Percentiles rank a stretch among this genome's conserved stretches.
Evolutionary conservation across 37 sponge, comb jelly and placozoan genomes (phyloP).

Genomic region (Crambe crambe): DNA sequence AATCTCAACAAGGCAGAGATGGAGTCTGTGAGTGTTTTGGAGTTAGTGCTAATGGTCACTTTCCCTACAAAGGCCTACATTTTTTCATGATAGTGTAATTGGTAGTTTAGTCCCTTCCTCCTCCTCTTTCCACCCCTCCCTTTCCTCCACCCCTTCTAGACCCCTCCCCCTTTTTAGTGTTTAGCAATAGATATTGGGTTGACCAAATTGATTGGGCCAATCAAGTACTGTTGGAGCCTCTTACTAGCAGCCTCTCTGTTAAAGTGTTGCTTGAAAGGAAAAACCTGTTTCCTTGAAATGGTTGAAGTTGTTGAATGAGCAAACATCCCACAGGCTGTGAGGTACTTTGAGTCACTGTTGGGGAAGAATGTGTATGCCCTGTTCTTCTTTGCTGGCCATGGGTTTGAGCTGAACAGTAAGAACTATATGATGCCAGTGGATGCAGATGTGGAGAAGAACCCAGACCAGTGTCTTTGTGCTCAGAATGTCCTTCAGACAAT

Average conservation of each 20-base stretch:
- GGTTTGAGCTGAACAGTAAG: constrained; percentile 85
- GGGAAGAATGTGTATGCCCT: constrained; percentile 91
- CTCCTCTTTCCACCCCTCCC: not conserved
- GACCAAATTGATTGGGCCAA: too few relatives aligned
- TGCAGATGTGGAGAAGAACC: constrained; percentile 76
- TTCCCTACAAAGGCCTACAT: not conserved
- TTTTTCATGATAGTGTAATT: too few relatives aligned
- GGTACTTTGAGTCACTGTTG: constrained; percentile 77
- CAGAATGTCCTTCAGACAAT: constrained; percentile 81
- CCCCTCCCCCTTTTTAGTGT: not conserved
- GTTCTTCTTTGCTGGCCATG: constrained; percentile 99
- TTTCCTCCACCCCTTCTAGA: not conserved
- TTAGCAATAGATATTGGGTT: too few relatives aligned
- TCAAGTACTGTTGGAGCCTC: too few relatives aligned
- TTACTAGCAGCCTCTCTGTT: too few relatives aligned
- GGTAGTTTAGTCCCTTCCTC: too few relatives aligned
- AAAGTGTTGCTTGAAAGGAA: too few relatives aligned
- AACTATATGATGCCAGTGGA: constrained; percentile 98
- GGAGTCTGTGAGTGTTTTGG: constrained; percentile 64
- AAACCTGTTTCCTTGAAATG: too few relatives aligned
- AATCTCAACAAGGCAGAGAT: constrained; percentile 93
- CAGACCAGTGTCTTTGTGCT: constrained; percentile 85
- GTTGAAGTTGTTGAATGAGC: too few relatives aligned
- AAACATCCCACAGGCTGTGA: constrained; percentile 50
- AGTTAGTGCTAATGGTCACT: too few relatives aligned